Evolutionary conservation across 2,797 vertebrate genomes (phyloP).

Genomic region (Emys orbicularis): DNA sequence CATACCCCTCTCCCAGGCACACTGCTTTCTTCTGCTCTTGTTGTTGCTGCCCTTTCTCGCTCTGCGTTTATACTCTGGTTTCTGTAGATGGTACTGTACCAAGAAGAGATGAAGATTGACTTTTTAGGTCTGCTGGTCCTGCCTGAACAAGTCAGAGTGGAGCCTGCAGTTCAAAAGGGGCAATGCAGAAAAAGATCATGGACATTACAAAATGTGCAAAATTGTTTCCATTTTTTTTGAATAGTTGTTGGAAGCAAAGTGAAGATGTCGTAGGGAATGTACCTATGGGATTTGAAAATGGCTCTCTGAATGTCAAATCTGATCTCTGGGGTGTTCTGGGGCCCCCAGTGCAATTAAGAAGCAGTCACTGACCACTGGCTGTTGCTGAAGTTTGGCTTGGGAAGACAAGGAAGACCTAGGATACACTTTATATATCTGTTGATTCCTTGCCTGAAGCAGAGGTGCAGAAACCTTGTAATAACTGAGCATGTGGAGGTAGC

Average conservation of each 20-base stretch:
- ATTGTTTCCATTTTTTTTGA: neutral
- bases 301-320: conserved; percentile 6
- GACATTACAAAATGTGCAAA: neutral
- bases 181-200: neutral
- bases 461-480: neutral
- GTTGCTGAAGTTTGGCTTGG: conserved; percentile 1
- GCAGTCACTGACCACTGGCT: neutral
- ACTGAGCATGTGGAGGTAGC: neutral
- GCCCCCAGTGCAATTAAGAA: neutral
- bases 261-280: neutral
- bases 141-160: neutral
- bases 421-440: rapidly evolving
- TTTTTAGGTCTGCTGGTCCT: conserved; percentile 62
- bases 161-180: conserved; percentile 35
- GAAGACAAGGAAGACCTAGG: neutral
- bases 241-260: neutral
- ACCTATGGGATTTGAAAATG: neutral
- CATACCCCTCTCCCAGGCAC: conserved; percentile 66
- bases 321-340: neutral
- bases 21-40: conserved; percentile 72
- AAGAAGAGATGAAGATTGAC: conserved; percentile 52
- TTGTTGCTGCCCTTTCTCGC: conserved; percentile 70
- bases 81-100: conserved; percentile 63
- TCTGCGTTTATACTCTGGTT: conserved; percentile 61
- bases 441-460: neutral